Evolutionary conservation across 1,140 invertebrate genomes (phyloP).

Genomic region (Brevipalpus yothersi): DNA sequence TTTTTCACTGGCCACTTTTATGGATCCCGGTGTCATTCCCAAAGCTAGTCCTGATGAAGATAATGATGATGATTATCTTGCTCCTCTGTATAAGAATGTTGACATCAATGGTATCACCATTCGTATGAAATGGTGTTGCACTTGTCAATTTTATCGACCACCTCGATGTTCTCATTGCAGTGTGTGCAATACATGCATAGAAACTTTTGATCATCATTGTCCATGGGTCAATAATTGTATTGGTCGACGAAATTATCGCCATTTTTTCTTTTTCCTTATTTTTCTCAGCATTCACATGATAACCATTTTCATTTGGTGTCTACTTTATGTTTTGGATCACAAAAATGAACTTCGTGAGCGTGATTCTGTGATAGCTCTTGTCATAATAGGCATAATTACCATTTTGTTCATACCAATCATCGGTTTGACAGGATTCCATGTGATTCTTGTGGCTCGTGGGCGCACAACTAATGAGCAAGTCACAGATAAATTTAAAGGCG

Average conservation of each 20-base stretch:
- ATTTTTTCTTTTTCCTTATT: conserved; percentile 93
- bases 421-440: conserved; percentile 89
- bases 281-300: conserved; percentile 91
- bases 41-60: conserved; percentile 91
- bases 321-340: conserved; percentile 67
- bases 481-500: conserved; percentile 89
- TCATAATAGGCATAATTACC: conserved; percentile 69
- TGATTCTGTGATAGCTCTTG: conserved; percentile 27
- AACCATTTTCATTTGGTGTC: conserved; percentile 73
- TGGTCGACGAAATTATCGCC: conserved; percentile 88
- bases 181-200: conserved; percentile 95
- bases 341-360: conserved; percentile 48
- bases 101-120: conserved; percentile 95
- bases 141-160: conserved; percentile 96
- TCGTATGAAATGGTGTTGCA: conserved; percentile 99
- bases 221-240: conserved; percentile 99
- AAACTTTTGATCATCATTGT: conserved; percentile 99
- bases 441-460: conserved; percentile 84
- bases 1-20: conserved; percentile 92
- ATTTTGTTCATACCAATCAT: conserved; percentile 85
- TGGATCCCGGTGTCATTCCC: conserved; percentile 96
- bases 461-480: conserved; percentile 98
- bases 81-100: conserved; percentile 89
- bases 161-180: conserved; percentile 96
- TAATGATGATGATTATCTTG: conserved; percentile 91